Evolutionary conservation across 2,888 invertebrate species (phyloP).

Genomic region (Cheilosia vulpina): DNA sequence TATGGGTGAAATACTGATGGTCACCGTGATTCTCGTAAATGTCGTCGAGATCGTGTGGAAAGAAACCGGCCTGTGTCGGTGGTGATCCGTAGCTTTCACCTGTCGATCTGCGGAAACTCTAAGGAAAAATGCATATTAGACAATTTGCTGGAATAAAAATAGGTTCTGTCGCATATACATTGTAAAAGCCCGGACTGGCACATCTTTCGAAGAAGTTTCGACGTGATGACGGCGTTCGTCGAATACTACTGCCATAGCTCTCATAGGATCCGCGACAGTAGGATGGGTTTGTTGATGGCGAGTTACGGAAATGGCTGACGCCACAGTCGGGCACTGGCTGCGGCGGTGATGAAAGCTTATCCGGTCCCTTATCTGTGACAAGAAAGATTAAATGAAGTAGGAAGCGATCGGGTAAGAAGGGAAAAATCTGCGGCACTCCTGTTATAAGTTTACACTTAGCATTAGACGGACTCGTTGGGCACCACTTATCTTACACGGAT

Average conservation of each 20-base stretch:
- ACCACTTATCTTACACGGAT: no score
- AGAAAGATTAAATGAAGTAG: neutral
- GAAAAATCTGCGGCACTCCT: neutral
- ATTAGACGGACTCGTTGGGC: neutral
- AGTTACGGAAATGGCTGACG: conserved; percentile 80
- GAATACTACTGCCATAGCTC: conserved; percentile 79
- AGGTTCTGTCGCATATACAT: conserved; percentile 78
- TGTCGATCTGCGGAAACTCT: conserved; percentile 81
- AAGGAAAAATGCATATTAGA: conserved; percentile 41
- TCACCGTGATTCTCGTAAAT: conserved; percentile 82
- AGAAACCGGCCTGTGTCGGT: conserved; percentile 80
- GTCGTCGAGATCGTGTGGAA: conserved; percentile 83
- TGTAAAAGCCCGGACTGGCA: conserved; percentile 81
- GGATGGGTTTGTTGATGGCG: conserved; percentile 78
- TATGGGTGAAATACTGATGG: conserved; percentile 83
- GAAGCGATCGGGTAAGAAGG: neutral
- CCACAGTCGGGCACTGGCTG: conserved; percentile 82
- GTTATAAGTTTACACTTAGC: neutral
- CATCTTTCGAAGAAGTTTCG: conserved; percentile 81
- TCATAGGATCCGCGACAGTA: conserved; percentile 80
- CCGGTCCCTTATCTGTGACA: conserved; percentile 77
- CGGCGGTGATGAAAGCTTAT: conserved; percentile 80
- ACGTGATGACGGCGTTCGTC: conserved; percentile 80
- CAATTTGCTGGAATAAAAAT: neutral
- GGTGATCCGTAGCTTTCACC: conserved; percentile 80